These are phyloP conservation scores for Machimus atricapillus DNA, from an alignment of 2,888 invertebrate genomes.

Conservation along the genomic window DNA sequence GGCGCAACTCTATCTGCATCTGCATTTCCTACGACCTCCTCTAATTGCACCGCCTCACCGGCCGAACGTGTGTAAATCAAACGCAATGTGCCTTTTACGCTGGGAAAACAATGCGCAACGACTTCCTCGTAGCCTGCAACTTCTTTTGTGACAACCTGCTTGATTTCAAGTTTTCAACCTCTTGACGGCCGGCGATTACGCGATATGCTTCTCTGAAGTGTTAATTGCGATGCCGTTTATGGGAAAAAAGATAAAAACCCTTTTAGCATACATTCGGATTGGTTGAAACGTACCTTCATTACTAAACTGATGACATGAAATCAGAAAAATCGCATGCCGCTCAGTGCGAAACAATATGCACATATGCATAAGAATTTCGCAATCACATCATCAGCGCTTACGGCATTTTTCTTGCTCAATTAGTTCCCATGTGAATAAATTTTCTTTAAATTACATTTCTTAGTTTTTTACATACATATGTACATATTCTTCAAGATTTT, in stretches of 20 bases:
- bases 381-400: neutral
- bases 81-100: neutral
- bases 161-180: neutral
- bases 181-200: neutral
- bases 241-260: neutral
- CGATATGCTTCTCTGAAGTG: neutral
- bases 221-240: neutral
- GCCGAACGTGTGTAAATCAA: neutral
- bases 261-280: neutral
- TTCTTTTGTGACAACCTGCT: neutral
- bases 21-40: neutral
- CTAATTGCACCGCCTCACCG: neutral
- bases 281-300: neutral
- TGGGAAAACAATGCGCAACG: slow-evolving; percentile 3
- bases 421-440: neutral
- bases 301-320: neutral
- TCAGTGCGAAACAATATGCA: neutral
- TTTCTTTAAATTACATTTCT: too few relatives aligned
- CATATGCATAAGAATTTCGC: neutral
- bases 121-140: neutral
- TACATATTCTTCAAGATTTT: neutral
- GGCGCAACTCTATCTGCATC: neutral
- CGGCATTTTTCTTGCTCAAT: neutral
- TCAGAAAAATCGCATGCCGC: neutral
- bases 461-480: too few relatives aligned